Conservation (phyloP, 2,113 vertebrate species). For the Gulo gulo region DNA sequence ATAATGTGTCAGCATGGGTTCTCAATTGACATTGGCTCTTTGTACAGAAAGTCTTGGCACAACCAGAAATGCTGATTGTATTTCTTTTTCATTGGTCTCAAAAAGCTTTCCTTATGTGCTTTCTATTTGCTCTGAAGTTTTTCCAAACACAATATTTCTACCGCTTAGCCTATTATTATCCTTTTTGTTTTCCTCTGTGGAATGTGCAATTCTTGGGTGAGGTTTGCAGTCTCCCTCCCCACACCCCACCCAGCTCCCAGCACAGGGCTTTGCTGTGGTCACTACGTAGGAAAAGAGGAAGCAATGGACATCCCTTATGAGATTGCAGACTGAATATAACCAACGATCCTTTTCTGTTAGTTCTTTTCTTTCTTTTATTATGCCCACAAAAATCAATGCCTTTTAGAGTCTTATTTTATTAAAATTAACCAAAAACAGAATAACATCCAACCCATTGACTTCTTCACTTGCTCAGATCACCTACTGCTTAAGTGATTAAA, state of each 20-base stretch:
- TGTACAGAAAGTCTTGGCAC: neutral
- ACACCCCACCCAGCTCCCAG: neutral
- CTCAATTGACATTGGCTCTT: neutral
- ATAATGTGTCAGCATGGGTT: neutral
- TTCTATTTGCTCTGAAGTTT: neutral
- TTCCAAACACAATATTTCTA: neutral
- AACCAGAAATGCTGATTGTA: neutral
- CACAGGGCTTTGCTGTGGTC: neutral
- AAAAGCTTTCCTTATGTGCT: neutral
- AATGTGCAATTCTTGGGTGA: neutral
- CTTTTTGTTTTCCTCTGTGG: neutral
- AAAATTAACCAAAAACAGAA: constrained; percentile 48
- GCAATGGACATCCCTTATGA: neutral
- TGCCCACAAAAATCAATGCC: constrained; percentile 6
- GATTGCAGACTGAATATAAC: neutral
- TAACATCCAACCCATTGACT: constrained; percentile 27
- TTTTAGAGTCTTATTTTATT: constrained; percentile 33
- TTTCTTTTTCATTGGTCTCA: constrained; percentile 27
- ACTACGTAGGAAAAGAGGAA: neutral
- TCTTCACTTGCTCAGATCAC: neutral
- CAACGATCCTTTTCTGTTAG: constrained; percentile 19
- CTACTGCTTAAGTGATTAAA: constrained; percentile 21
- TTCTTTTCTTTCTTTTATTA: constrained; percentile 28
- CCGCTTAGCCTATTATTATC: neutral
- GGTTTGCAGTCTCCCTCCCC: neutral